These are phyloP conservation scores for Labrus mixtus DNA, from an alignment of 2,113 vertebrate genomes.

Conservation along the genomic window DNA sequence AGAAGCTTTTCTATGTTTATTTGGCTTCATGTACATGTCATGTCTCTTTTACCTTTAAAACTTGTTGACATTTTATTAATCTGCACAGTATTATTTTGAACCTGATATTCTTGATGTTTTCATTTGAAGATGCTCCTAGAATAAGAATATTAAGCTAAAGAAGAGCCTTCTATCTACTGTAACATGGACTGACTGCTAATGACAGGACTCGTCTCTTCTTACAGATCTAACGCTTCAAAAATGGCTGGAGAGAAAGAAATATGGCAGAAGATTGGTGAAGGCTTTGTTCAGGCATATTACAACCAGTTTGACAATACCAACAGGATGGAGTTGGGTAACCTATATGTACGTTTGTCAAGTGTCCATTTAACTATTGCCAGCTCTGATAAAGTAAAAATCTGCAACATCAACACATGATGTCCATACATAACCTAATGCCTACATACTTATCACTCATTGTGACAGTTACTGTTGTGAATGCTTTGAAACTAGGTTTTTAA, in stretches of 20 bases:
- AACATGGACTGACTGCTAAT: background rate
- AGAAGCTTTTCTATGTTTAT: too few relatives aligned
- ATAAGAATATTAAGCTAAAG: too few relatives aligned
- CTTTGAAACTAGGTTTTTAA: background rate
- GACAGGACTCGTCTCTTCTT: conserved; percentile 3
- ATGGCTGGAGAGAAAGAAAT: conserved; percentile 80
- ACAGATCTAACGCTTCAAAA: conserved; percentile 42
- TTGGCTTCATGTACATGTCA: too few relatives aligned
- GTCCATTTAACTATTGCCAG: background rate
- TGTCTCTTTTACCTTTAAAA: too few relatives aligned
- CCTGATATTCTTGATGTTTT: too few relatives aligned
- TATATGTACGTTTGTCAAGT: conserved; percentile 74
- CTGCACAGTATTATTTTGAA: too few relatives aligned
- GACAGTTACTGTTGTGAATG: background rate
- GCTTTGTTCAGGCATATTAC: conserved; percentile 81
- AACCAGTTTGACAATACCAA: conserved; percentile 76
- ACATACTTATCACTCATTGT: background rate
- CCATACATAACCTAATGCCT: background rate
- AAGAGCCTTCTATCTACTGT: background rate
- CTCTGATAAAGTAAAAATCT: background rate
- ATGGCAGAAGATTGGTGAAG: conserved; percentile 82
- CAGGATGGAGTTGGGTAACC: conserved; percentile 75
- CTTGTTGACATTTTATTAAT: too few relatives aligned
- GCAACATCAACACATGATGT: background rate
- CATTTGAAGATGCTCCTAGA: too few relatives aligned